Conservation (phyloP, 2,797 vertebrate species). For the Karalla daura region DNA sequence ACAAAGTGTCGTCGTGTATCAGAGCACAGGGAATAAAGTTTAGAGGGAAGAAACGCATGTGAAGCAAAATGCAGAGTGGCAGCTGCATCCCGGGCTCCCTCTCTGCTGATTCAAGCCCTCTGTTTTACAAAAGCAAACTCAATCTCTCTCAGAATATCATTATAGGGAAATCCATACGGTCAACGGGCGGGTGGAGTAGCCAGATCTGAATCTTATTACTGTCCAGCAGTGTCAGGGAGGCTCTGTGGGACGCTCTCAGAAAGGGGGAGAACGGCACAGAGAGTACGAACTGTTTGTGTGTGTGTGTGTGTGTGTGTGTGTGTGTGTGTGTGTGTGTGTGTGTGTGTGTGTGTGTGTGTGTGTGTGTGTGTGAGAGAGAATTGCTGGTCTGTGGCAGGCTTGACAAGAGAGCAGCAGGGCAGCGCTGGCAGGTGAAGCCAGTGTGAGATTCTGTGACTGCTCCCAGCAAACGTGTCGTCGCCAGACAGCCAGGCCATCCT, state of each 20-base stretch:
- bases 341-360: conserved; percentile 31
- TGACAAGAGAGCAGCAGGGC: conserved; percentile 72
- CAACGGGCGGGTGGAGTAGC: conserved; percentile 39
- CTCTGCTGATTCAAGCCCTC: conserved; percentile 58
- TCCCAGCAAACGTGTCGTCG: conserved; percentile 66
- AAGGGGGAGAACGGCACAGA: conserved; percentile 44
- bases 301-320: conserved; percentile 28
- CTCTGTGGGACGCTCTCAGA: conserved; percentile 49
- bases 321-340: conserved; percentile 28
- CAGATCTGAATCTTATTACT: conserved; percentile 78
- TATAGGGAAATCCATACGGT: conserved; percentile 75
- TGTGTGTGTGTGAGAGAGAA: conserved; percentile 40
- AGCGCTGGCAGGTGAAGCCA: conserved; percentile 72
- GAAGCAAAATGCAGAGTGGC: conserved; percentile 65
- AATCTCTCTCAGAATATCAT: conserved; percentile 76
- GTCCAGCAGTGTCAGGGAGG: conserved; percentile 60
- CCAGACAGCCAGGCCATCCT: conserved; percentile 55
- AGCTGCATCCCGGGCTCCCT: conserved; percentile 38
- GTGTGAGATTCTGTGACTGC: conserved; percentile 68
- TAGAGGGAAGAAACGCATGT: conserved; percentile 57
- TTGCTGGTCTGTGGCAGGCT: conserved; percentile 62
- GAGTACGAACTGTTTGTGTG: conserved; percentile 31
- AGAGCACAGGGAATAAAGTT: conserved; percentile 39
- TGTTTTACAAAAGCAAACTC: conserved; percentile 78
- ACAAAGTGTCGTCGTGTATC: conserved; percentile 57